phyloP scores from a whole-genome alignment of 2,797 vertebrate species.

The Neostethus bicornis region DNA sequence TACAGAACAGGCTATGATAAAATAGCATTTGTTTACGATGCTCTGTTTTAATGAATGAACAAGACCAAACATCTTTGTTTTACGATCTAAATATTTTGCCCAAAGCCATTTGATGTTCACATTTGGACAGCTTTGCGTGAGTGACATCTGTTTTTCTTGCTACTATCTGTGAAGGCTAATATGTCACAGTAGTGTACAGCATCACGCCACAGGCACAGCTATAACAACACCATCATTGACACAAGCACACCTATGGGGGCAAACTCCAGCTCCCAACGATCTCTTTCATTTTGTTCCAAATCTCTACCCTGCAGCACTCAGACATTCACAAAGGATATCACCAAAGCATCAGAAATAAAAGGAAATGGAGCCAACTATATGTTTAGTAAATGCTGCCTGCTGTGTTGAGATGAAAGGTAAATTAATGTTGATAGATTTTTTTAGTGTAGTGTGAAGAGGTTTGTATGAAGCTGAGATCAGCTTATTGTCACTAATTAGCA shows the following conservation, averaged over 20 bases:
- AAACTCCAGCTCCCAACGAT: conserved; percentile 62
- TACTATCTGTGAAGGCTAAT: conserved; percentile 59
- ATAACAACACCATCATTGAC: conserved; percentile 54
- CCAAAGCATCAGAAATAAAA: conserved; percentile 61
- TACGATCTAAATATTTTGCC: conserved; percentile 32
- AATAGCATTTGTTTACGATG: conserved; percentile 38
- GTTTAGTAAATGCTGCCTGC: conserved; percentile 69
- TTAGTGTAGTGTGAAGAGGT: conserved; percentile 58
- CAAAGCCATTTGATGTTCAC: conserved; percentile 50
- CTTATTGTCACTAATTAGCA: conserved; percentile 77
- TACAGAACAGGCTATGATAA: conserved; percentile 18
- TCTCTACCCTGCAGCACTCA: conserved; percentile 61
- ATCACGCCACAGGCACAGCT: conserved; percentile 46
- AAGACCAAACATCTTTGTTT: conserved; percentile 24
- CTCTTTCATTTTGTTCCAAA: conserved; percentile 67
- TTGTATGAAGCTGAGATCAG: conserved; percentile 66
- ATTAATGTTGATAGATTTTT: conserved; percentile 62
- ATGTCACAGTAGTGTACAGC: conserved; percentile 60
- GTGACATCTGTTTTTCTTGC: conserved; percentile 55
- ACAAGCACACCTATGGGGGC: conserved; percentile 61
- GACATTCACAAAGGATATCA: conserved; percentile 48
- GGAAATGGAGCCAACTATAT: conserved; percentile 47
- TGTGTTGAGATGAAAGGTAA: conserved; percentile 58
- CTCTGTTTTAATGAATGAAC: conserved; percentile 23
- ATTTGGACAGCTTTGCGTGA: conserved; percentile 55